phyloP scores from a whole-genome alignment of 1,140 invertebrate species.

The Drosophila rhopaloa region DNA sequence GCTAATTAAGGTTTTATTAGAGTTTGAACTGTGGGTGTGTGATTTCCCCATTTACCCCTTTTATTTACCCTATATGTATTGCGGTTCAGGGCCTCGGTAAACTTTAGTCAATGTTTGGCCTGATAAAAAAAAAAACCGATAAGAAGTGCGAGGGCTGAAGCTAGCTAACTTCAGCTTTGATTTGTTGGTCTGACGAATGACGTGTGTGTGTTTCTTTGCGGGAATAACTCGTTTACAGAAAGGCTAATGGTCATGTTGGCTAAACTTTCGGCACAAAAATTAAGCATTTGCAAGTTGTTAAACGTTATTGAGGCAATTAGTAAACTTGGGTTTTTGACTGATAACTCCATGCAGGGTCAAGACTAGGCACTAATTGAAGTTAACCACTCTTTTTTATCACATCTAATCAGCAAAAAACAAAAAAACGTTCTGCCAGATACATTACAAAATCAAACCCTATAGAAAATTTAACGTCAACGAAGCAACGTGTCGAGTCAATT shows the following conservation, averaged over 20 bases:
- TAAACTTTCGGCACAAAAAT: slow-evolving; percentile 32
- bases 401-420: slow-evolving; percentile 23
- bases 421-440: slow-evolving; percentile 28
- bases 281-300: slow-evolving; percentile 40
- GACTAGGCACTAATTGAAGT: slow-evolving; percentile 24
- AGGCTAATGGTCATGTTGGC: slow-evolving; percentile 48
- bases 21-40: slow-evolving; percentile 3
- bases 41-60: slow-evolving; percentile 5
- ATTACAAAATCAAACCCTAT: slow-evolving; percentile 15
- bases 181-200: slow-evolving; percentile 46
- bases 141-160: slow-evolving; percentile 25
- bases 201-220: slow-evolving; percentile 9
- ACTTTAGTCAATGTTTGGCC: slow-evolving; percentile 51
- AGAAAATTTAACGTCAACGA: slow-evolving; percentile 31
- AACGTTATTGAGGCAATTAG: slow-evolving; percentile 48
- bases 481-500: slow-evolving; percentile 17
- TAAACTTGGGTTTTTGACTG: slow-evolving; percentile 15
- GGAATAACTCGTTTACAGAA: slow-evolving; percentile 30
- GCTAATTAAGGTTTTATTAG: slow-evolving; percentile 33
- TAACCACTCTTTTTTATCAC: slow-evolving; percentile 2
- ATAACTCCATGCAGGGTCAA: slow-evolving; percentile 41
- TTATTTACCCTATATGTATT: slow-evolving; percentile 3
- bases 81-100: slow-evolving; percentile 31
- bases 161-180: slow-evolving; percentile 27
- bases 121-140: slow-evolving; percentile 43